Base-by-base conservation (phyloP, 2,797 vertebrate genomes). In the Gymnocypris eckloni region DNA sequence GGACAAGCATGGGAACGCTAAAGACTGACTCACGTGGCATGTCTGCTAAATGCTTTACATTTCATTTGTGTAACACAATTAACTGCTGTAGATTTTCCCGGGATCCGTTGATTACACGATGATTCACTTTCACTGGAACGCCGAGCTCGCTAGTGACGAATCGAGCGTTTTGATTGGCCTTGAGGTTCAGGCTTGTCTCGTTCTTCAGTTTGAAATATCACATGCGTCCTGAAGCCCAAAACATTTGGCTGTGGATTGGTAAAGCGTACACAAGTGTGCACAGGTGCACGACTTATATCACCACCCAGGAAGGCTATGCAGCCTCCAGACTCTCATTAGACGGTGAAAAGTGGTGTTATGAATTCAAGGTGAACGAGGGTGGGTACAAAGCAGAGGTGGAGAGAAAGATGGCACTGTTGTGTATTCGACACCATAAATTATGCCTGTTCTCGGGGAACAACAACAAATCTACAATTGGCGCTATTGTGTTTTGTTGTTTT, bases 21-120 rank as follows among this genome's bases (percentile, higher is more conserved):
- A 69, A 83, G 88, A 89, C 69, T 85, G 79, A 88, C 77, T 89
- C 83, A 86, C 22, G 52, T 77, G 67, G 72, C 54, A 82, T 45
- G 83, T 82, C 69, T 79, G 61, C 77, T 79, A 81, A 83, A 85
- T 66, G 59, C 64, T 90, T 86, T 87, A 86, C 86, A 83, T 89
- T 90, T 85, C 10, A 83, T 90, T 88, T 87, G 86, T 83, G 79
- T 82, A 86, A 89, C 70, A 76, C 84, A 89, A 86, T 91, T 89
- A 87, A 82, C 73, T 50, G 66, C 54, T 86, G 82, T 81, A 64
- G 66, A 81, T 81, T 88, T 87, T 86, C 67, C 76, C 43, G 50
- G 59, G 78, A 89, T 81, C 79, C 28, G 20, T 28, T 28, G 86
- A 83, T 82, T 70, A 80, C 86, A 81, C 69, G 70, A 73, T 84